Evolutionary conservation across 2,797 vertebrate genomes (phyloP).

Genomic region (Phrynocephalus forsythii): DNA sequence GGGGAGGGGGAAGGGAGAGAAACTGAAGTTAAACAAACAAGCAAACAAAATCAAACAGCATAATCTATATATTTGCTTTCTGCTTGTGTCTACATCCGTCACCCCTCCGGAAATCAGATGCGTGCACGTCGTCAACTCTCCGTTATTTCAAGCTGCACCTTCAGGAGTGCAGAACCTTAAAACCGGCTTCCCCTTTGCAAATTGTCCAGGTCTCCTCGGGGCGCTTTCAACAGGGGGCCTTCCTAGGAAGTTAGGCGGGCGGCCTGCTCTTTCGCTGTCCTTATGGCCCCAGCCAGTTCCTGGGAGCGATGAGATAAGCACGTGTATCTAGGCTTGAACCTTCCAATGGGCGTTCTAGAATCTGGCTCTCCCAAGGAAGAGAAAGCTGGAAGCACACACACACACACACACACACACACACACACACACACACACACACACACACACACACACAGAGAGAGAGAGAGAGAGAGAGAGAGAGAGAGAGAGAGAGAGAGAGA

Average conservation of each 20-base stretch:
- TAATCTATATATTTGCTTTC: no score
- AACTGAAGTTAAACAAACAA: no score
- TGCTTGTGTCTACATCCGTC: not conserved
- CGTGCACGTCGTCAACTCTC: not conserved
- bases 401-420: no score
- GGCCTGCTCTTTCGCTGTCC: not conserved
- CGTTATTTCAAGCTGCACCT: not conserved
- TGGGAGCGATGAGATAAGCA: not conserved
- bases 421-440: no score
- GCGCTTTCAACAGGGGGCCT: not conserved
- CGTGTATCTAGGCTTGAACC: conserved; percentile 22
- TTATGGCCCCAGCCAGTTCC: not conserved
- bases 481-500: no score
- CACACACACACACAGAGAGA: no score
- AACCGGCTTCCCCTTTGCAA: no score
- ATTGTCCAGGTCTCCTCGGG: not conserved
- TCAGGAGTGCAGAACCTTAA: not conserved
- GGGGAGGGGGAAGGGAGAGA: no score
- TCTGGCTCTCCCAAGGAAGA: not conserved
- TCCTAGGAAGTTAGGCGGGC: not conserved
- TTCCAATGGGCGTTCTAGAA: not conserved
- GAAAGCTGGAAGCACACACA: not conserved
- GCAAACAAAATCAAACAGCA: no score
- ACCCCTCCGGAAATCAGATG: not conserved
- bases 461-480: no score